phyloP scores from a whole-genome alignment of 2,113 vertebrate species.

The Numida meleagris region DNA sequence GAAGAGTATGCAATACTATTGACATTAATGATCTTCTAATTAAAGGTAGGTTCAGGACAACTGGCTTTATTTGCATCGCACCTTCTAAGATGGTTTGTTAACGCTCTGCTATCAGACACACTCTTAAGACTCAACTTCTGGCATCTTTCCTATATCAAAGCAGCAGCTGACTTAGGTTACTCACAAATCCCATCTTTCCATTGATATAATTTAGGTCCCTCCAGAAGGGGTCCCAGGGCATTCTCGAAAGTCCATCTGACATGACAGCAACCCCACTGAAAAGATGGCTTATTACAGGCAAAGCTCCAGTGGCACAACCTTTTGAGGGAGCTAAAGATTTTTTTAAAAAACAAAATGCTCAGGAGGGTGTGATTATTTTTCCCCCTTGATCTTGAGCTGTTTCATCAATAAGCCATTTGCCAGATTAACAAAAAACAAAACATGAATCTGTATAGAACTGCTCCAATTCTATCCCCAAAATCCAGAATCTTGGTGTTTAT shows the following conservation, averaged over 20 bases:
- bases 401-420: conserved; percentile 35
- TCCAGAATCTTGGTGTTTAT: conserved; percentile 17
- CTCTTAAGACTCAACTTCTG: background rate
- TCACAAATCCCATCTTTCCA: background rate
- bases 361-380: background rate
- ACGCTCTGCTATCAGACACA: background rate
- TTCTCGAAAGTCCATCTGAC: background rate
- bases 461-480: conserved; percentile 29
- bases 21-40: conserved; percentile 7
- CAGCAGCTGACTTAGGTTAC: background rate
- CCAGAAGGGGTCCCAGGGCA: background rate
- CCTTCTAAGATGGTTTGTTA: background rate
- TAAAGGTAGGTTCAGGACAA: conserved; percentile 1
- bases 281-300: background rate
- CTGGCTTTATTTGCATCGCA: background rate
- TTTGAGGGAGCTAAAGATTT: background rate
- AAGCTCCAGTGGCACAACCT: background rate
- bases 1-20: background rate
- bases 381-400: background rate
- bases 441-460: background rate
- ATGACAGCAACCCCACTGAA: background rate
- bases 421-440: conserved; percentile 22
- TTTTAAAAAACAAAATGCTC: background rate
- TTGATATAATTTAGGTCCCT: background rate
- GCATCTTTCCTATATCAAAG: background rate